phyloP scores from a whole-genome alignment of 2,797 vertebrate genomes.

The Pogonophryne albipinna region DNA sequence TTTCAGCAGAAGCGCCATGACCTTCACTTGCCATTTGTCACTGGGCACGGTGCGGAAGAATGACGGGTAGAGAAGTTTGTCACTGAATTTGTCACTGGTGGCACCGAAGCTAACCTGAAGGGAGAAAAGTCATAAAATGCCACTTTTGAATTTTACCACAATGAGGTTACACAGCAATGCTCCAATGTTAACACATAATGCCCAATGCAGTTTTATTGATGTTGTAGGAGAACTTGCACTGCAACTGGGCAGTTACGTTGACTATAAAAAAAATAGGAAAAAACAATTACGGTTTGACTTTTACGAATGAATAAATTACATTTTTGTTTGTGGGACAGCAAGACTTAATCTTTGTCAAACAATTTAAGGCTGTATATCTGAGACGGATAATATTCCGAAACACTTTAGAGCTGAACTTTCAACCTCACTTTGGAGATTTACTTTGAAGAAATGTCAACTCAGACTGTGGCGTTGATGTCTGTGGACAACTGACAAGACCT shows the following conservation, averaged over 20 bases:
- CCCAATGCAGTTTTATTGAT: not conserved
- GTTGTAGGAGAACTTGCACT: not conserved
- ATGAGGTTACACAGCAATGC: not conserved
- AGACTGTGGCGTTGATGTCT: not conserved
- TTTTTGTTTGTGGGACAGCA: not conserved
- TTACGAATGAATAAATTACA: not conserved
- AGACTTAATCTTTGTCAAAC: not conserved
- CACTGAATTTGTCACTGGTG: slow-evolving; percentile 88
- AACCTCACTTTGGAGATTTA: slow-evolving; percentile 9
- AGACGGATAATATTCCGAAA: not conserved
- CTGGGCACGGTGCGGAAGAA: slow-evolving; percentile 92
- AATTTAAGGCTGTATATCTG: not conserved
- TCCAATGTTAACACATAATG: not conserved
- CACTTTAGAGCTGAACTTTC: not conserved
- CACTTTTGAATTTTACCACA: not conserved
- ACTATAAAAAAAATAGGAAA: not conserved
- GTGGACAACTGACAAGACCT: not conserved
- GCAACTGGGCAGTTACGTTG: not conserved
- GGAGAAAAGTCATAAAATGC: slow-evolving; percentile 6
- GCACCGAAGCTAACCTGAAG: slow-evolving; percentile 90
- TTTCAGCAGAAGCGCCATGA: slow-evolving; percentile 81
- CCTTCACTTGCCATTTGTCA: slow-evolving; percentile 85
- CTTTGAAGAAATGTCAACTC: not conserved
- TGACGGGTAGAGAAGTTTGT: slow-evolving; percentile 85
- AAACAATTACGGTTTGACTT: not conserved